These are phyloP conservation scores for Cotesia glomerata DNA, from an alignment of 1,140 invertebrate species.

Conservation along the genomic window DNA sequence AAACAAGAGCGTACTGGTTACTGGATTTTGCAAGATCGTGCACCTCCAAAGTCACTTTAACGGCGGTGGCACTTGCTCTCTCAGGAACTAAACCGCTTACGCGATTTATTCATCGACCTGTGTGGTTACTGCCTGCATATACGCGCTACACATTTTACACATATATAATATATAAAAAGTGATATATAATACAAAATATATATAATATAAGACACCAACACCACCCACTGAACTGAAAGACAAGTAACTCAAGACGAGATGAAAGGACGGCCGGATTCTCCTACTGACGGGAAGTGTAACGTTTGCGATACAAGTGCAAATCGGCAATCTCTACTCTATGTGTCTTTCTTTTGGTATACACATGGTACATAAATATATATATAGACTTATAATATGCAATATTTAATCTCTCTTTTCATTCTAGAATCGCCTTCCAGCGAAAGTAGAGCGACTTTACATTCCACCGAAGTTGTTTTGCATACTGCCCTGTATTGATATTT, in stretches of 20 bases:
- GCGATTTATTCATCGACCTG: not conserved
- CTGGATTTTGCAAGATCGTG: slow-evolving; percentile 13
- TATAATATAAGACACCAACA: not conserved
- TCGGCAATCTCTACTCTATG: not conserved
- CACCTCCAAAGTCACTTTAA: slow-evolving; percentile 12
- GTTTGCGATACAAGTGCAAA: not conserved
- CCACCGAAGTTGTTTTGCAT: not conserved
- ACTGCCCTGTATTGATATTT: not conserved
- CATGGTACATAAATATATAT: not conserved
- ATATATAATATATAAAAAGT: not conserved
- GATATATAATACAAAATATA: not conserved
- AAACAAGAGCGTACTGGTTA: not conserved
- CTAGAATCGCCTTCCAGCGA: slow-evolving; percentile 1
- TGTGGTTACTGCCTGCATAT: not conserved
- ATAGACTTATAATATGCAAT: not conserved
- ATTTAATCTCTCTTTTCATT: not conserved
- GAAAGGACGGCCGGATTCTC: slow-evolving; percentile 20
- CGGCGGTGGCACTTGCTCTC: not conserved
- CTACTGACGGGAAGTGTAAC: slow-evolving; percentile 16
- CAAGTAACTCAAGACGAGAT: slow-evolving; percentile 12
- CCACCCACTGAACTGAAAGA: not conserved
- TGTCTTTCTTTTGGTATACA: not conserved
- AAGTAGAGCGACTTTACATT: slow-evolving; percentile 12
- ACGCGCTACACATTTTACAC: not conserved
- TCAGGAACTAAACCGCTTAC: slow-evolving; percentile 13